These are phyloP conservation scores for Pandemis corylana DNA, from an alignment of 2,888 invertebrate species.

Conservation along the genomic window DNA sequence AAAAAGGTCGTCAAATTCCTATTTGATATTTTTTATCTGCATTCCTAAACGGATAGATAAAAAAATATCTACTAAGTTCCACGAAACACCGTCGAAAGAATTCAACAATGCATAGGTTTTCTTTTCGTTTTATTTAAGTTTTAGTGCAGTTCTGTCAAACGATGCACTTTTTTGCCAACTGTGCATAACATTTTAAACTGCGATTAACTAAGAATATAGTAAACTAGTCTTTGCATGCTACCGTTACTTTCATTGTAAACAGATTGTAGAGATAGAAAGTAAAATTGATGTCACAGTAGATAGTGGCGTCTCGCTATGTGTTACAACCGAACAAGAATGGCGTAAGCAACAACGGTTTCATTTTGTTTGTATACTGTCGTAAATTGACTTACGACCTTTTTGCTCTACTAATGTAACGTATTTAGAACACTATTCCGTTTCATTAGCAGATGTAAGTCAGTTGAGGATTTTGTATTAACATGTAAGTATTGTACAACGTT, in stretches of 20 bases:
- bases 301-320: slow-evolving; percentile 25
- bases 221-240: background rate
- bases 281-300: slow-evolving; percentile 38
- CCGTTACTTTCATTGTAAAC: slow-evolving; percentile 24
- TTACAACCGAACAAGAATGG: background rate
- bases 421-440: no score
- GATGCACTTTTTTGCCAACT: background rate
- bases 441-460: no score
- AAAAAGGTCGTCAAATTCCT: background rate
- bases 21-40: background rate
- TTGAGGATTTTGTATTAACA: no score
- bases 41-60: background rate
- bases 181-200: background rate
- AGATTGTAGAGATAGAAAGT: slow-evolving; percentile 36
- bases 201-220: no score
- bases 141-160: background rate
- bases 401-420: background rate
- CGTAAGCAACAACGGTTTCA: background rate
- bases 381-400: background rate
- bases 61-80: background rate
- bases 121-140: background rate
- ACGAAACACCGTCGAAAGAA: background rate
- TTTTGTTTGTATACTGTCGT: background rate
- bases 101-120: background rate
- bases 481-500: no score